These are phyloP conservation scores for Euphonia xanthogaster DNA, from an alignment of 2,797 vertebrate species.

Conservation along the genomic window DNA sequence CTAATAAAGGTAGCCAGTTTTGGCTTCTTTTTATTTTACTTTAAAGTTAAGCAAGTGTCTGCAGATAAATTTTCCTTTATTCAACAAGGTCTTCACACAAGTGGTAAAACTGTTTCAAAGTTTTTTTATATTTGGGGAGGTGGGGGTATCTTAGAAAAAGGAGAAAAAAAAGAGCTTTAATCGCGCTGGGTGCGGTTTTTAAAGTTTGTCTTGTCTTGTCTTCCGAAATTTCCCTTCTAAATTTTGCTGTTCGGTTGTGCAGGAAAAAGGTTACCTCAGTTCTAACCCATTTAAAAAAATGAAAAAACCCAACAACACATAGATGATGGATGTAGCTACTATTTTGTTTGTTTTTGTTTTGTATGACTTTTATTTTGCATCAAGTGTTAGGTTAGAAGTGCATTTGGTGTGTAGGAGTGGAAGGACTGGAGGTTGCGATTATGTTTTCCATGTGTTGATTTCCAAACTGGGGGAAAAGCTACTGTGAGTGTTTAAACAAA, in stretches of 20 bases:
- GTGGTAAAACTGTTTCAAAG: slow-evolving; percentile 44
- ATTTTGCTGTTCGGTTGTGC: slow-evolving; percentile 71
- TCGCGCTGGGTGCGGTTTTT: slow-evolving; percentile 83
- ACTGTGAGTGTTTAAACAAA: slow-evolving; percentile 88
- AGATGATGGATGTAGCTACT: slow-evolving; percentile 87
- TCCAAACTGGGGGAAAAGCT: slow-evolving; percentile 86
- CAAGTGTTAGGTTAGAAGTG: slow-evolving; percentile 79
- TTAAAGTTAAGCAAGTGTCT: slow-evolving; percentile 27
- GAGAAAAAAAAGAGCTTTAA: slow-evolving; percentile 64
- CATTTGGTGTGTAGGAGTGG: slow-evolving; percentile 79
- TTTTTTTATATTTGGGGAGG: slow-evolving; percentile 49
- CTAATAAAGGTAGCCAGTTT: slow-evolving; percentile 59
- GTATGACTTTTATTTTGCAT: slow-evolving; percentile 70
- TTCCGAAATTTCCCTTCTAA: slow-evolving; percentile 66
- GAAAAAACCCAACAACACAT: slow-evolving; percentile 64
- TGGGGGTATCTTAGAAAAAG: slow-evolving; percentile 37
- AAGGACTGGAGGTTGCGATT: slow-evolving; percentile 77
- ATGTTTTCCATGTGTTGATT: slow-evolving; percentile 83
- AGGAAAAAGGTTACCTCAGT: slow-evolving; percentile 93
- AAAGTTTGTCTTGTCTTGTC: slow-evolving; percentile 66
- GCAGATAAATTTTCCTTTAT: slow-evolving; percentile 50
- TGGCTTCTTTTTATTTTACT: slow-evolving; percentile 46
- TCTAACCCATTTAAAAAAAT: slow-evolving; percentile 77
- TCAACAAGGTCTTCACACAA: slow-evolving; percentile 29
- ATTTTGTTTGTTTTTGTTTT: slow-evolving; percentile 71